Base-by-base conservation (phyloP, 2,888 invertebrate genomes). In the Drosophila setosimentum region DNA sequence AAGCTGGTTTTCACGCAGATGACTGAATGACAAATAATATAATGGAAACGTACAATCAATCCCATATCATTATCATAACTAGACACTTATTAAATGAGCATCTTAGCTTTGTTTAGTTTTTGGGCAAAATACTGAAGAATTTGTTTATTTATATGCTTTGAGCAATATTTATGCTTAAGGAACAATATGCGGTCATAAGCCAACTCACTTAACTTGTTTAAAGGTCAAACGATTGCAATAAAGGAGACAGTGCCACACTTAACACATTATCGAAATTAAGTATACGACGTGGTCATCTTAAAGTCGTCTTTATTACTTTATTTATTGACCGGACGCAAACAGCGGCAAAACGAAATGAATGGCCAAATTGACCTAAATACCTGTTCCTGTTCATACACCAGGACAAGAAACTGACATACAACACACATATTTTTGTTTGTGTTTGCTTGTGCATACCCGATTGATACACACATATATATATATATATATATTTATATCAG, bases 401-500 rank as follows among this genome's bases (percentile, higher is more conserved):
- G 45, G 45, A 24, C 45, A 24, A 45, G 24, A 24, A 45, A 8
- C 24, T 8, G 16, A 16, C 24, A 16, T 45, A 24, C 4, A 4
- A 45, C 8, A 21, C 24, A 45, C 24, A 21, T 45, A 45, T 21
- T 21, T 45, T 16, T 24, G 40, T 54, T 18, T 35, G 32, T 58
- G 42, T 33, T 51, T 49, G 48, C 66, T 61, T 68, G 79, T 63
- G 60, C 61, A 82, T 73, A 76, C 62, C 66, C 66, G 62, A 58
- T 48, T 65, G 66, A 84, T 78, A 69, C 68, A 50, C 48, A 54
- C 68, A 74, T 69, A 77, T 60, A 87, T 78, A 70, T 64, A 57
- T 42, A 59, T 27, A 30, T 53, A n/a, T 63, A 57, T 42, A 59
- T 27, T n/a, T 53, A n/a, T 50, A 54, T 78, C 68, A 60, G 60